A percentile compares a stretch with the other conserved stretches of the same genome.
phyloP scores from a whole-genome alignment of 2,113 vertebrate species.

The Prochilodus magdalenae region DNA sequence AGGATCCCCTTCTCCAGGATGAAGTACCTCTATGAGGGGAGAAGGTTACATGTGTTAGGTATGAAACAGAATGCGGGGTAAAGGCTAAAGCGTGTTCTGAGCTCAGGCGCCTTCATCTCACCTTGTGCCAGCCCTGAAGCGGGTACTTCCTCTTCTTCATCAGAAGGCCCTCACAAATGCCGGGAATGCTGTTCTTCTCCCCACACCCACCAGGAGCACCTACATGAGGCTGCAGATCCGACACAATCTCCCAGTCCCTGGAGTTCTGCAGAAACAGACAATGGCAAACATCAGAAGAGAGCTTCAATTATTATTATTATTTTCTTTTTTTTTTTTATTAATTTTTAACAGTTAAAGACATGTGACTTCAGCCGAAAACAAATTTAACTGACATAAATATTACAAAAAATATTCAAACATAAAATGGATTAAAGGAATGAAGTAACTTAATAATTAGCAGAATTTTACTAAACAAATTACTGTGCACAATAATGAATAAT shows the following conservation, averaged over 20 bases:
- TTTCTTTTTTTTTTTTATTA: too few relatives aligned
- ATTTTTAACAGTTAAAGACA: too few relatives aligned
- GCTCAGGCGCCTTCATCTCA: constrained; percentile 46
- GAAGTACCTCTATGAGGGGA: constrained; percentile 84
- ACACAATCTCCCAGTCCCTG: constrained; percentile 90
- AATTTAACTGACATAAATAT: too few relatives aligned
- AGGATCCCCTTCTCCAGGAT: constrained; percentile 88
- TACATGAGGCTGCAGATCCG: constrained; percentile 69
- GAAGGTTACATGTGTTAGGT: not conserved
- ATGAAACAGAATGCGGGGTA: not conserved
- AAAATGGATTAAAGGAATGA: too few relatives aligned
- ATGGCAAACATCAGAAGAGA: too few relatives aligned
- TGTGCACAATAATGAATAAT: too few relatives aligned
- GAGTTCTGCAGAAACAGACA: constrained; percentile 68
- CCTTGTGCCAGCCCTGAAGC: constrained; percentile 96
- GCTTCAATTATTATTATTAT: too few relatives aligned
- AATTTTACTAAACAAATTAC: too few relatives aligned
- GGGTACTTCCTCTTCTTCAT: constrained; percentile 96
- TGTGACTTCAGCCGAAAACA: too few relatives aligned
- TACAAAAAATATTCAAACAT: too few relatives aligned
- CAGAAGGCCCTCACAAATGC: constrained; percentile 88
- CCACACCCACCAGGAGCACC: constrained; percentile 50
- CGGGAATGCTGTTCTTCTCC: constrained; percentile 67
- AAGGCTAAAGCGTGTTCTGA: too few relatives aligned
- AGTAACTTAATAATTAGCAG: too few relatives aligned